Evolutionary conservation across 1,140 invertebrate species (phyloP).

Genomic region (Papilio glaucus): DNA sequence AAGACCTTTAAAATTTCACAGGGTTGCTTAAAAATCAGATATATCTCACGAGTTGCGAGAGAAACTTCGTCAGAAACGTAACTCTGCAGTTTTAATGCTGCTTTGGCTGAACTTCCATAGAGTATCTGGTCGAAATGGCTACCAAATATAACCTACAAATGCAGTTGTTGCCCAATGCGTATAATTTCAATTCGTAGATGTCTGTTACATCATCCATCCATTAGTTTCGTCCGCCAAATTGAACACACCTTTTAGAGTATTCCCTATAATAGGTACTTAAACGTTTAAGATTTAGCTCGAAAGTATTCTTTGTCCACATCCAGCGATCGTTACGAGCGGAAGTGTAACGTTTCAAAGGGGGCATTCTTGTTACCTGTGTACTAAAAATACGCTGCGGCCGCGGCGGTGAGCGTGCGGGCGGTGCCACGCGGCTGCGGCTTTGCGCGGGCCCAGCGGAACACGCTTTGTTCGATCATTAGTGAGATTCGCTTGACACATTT

Average conservation of each 20-base stretch:
- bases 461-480: constrained; percentile 30
- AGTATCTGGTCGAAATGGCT: too few species aligned
- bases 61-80: too few species aligned
- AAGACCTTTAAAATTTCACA: too few species aligned
- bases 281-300: neutral
- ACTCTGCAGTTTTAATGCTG: too few species aligned
- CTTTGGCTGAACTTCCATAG: too few species aligned
- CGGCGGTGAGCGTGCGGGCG: neutral
- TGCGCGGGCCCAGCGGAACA: constrained; percentile 38
- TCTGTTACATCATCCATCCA: neutral
- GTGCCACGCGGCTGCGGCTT: constrained; percentile 37
- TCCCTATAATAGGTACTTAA: constrained; percentile 31
- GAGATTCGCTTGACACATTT: constrained; percentile 34
- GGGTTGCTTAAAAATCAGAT: too few species aligned
- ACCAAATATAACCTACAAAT: too few species aligned
- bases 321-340: constrained; percentile 54
- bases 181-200: too few species aligned
- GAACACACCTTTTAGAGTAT: neutral
- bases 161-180: too few species aligned
- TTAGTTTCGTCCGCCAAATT: neutral
- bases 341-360: constrained; percentile 64
- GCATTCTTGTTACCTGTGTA: constrained; percentile 68
- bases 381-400: constrained; percentile 55
- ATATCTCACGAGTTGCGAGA: too few species aligned
- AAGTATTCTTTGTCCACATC: constrained; percentile 25